Percentiles rank a stretch among this genome's conserved stretches.
Conservation (phyloP, 1,140 invertebrate genomes). For the Antheraea mylitta region DNA sequence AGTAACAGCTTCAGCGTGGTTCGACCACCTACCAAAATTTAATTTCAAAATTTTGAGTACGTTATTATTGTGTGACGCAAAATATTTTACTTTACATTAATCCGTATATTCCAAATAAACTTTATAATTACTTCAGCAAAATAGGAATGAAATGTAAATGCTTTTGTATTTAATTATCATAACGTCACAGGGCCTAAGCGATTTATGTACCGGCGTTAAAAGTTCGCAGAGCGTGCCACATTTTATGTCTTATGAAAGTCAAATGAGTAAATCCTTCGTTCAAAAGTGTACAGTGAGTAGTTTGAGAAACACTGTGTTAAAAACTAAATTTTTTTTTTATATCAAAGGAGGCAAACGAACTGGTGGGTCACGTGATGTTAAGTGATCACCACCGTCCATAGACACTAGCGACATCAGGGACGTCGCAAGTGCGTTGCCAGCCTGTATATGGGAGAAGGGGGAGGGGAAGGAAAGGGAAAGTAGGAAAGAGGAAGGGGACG, state of each 20-base stretch:
- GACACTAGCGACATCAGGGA: too few relatives aligned
- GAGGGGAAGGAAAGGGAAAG: too few relatives aligned
- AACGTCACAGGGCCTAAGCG: slow-evolving; percentile 18
- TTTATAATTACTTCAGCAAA: slow-evolving; percentile 18
- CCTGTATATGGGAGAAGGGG: too few relatives aligned
- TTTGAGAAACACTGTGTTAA: background rate
- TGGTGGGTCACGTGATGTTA: too few relatives aligned
- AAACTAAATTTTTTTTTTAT: too few relatives aligned
- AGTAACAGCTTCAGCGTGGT: too few relatives aligned
- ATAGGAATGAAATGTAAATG: slow-evolving; percentile 20
- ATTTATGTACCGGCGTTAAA: slow-evolving; percentile 36
- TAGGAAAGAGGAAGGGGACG: too few relatives aligned
- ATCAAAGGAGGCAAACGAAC: too few relatives aligned
- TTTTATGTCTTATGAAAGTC: slow-evolving; percentile 44
- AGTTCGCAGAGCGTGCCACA: slow-evolving; percentile 30
- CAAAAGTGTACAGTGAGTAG: slow-evolving; percentile 5
- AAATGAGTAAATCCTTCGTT: slow-evolving; percentile 37
- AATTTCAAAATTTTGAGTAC: background rate
- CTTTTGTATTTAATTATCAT: slow-evolving; percentile 8
- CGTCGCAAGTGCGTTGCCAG: too few relatives aligned
- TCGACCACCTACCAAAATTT: background rate
- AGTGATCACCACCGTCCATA: too few relatives aligned
- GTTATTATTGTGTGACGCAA: background rate
- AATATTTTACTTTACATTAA: background rate
- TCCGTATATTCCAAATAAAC: background rate